Evolutionary conservation across 2,888 invertebrate species (phyloP), one percentile per base, ranked within the genome.

Genomic region (Thumatha senex): DNA sequence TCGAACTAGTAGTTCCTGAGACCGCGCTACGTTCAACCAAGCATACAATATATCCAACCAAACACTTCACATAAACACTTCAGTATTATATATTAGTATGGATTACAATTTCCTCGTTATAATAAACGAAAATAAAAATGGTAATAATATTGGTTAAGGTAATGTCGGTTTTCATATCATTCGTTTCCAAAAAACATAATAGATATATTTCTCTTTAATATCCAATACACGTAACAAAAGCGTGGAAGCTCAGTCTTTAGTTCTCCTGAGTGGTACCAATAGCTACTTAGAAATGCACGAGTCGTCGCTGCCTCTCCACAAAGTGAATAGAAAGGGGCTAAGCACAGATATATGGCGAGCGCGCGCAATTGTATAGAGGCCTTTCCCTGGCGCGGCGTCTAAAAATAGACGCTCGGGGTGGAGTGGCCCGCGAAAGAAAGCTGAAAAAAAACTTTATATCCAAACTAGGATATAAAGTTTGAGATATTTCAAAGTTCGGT

Each of bases 401-500:
- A 90, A 89, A 89, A 89, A 89, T 89, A 90, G 89, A 88, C 77
- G 86, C 89, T 88, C 80, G 72, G 75, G 69, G 74, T 76, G 74
- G 73, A 80, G 78, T 75, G 76, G 76, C 74, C 74, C 65, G 70
- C 74, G 76, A 64, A n/a, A 47, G 69, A 53, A 61, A 63, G 62
- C 61, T 54, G n/a, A n/a, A n/a, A n/a, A n/a, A n/a, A n/a, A n/a
- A n/a, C n/a, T n/a, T n/a, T n/a, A n/a, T n/a, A n/a, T n/a, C 48
- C 57, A 55, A 46, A 56, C 54, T 54, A 62, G 42, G 14, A 36
- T 52, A 44, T 46, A 8, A 49, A 58, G 46, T 59, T 61, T 50
- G 43, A 42, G 53, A 60, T 52, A 41, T 48, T 54, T 54, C 41
- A 61, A 54, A 59, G 59, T 45, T 56, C 50, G 48, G 49, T 43